Percentiles rank a stretch among this genome's conserved stretches.
Conservation (phyloP, 2,888 invertebrate genomes). For the Stegophylla sp. region DNA sequence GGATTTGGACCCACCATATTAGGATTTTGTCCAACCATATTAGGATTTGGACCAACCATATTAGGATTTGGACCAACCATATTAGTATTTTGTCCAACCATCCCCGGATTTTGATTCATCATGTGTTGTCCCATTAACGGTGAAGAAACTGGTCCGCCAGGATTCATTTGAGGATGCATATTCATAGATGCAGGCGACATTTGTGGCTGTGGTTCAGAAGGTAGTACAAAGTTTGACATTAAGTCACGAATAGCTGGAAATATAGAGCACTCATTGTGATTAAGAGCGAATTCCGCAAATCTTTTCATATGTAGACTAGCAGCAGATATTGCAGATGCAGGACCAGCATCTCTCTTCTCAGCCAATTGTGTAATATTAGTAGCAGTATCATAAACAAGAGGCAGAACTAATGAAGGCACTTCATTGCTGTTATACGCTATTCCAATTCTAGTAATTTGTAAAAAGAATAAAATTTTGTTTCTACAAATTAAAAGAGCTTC, state of each 20-base stretch:
- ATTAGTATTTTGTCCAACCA: conserved; percentile 51
- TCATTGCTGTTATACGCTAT: conserved; percentile 71
- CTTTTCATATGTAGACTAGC: conserved; percentile 73
- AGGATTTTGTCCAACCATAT: conserved; percentile 38
- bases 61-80: conserved; percentile 46
- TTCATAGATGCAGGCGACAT: conserved; percentile 55
- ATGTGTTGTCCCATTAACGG: conserved; percentile 55
- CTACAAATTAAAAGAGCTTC: conserved; percentile 85
- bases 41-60: conserved; percentile 48
- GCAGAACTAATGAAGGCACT: conserved; percentile 79
- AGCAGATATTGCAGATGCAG: conserved; percentile 70
- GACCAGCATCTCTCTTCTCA: conserved; percentile 77
- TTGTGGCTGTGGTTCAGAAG: conserved; percentile 72
- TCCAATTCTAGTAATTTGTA: conserved; percentile 77
- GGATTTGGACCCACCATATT: conserved; percentile 50
- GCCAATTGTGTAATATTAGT: conserved; percentile 86
- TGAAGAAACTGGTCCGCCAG: conserved; percentile 51
- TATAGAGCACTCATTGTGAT: conserved; percentile 81
- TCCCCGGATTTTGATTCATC: conserved; percentile 53
- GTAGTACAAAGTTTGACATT: conserved; percentile 81
- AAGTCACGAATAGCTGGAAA: conserved; percentile 91
- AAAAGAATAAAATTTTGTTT: conserved; percentile 88
- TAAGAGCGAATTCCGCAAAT: conserved; percentile 75
- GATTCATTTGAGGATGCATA: conserved; percentile 44
- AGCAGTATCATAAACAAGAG: conserved; percentile 87